phyloP scores from a whole-genome alignment of 2,888 invertebrate genomes.

The Rambutsinella grinnellia region DNA sequence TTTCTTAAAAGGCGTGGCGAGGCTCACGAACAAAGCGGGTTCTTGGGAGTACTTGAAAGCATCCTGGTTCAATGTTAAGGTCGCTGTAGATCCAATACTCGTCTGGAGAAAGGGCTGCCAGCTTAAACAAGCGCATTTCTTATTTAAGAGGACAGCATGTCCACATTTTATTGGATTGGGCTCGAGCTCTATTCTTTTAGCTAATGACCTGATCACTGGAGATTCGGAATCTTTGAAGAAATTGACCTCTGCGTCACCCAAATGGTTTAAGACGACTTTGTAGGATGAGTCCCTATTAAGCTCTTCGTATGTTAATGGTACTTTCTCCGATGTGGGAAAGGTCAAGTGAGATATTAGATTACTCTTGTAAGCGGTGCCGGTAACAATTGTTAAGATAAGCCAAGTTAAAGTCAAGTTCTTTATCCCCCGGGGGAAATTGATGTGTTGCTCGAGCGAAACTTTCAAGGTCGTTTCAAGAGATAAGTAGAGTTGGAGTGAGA shows the following conservation, averaged over 20 bases:
- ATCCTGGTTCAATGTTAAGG: background rate
- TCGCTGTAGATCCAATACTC: background rate
- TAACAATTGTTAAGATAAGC: conserved; percentile 6
- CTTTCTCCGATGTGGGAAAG: background rate
- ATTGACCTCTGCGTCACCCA: conserved; percentile 6
- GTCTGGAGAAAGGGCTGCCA: background rate
- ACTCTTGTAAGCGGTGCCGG: conserved; percentile 6
- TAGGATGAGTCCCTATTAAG: background rate
- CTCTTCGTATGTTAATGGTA: conserved; percentile 5
- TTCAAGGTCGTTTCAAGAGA: conserved; percentile 5
- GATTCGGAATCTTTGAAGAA: conserved; percentile 9
- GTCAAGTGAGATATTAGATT: conserved; percentile 14
- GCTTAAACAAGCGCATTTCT: conserved; percentile 1
- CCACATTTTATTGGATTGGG: background rate
- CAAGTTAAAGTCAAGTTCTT: background rate
- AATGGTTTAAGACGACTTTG: conserved; percentile 1
- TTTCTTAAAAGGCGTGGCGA: conserved; percentile 11
- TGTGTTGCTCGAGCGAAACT: conserved; percentile 15
- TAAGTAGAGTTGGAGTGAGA: background rate
- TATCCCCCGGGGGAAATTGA: background rate
- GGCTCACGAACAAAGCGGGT: background rate
- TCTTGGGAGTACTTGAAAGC: background rate
- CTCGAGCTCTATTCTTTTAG: background rate
- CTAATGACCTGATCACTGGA: background rate
- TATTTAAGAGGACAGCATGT: background rate